Evolutionary conservation across 2,797 vertebrate species (phyloP), one percentile per base, ranked within the genome.

Genomic region (Enoplosus armatus): DNA sequence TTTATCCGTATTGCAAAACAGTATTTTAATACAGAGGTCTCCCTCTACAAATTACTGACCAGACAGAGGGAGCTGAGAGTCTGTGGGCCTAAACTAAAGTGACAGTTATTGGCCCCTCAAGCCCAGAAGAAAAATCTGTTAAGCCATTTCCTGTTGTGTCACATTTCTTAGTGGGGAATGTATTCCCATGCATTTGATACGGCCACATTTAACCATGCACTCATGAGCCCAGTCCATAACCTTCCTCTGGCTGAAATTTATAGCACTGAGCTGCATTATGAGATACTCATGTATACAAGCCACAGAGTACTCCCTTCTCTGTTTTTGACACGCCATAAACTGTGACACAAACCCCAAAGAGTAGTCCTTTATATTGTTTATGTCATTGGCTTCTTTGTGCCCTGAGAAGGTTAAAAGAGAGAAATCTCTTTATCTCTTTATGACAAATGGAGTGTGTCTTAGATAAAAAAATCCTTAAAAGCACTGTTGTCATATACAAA

Each of bases 91-190:
- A 96, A 97, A 93, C 90, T 92, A 86, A 96, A 94, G 89, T 95
- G 95, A 96, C 94, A 94, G 93, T 96, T 97, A 96, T 93, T 93
- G 93, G 91, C 90, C 94, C 83, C 90, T 94, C 86, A 90, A 85
- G 95, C 85, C 80, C 86, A 90, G 90, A 79, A 89, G 87, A 89
- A 94, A 92, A 92, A 85, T 88, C 85, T 91, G 88, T 93, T 87
- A 95, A 95, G 93, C 90, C 94, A 93, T 96, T 96, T 97, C 95
- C 94, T 96, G 94, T 94, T 96, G 92, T 96, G 94, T 96, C 93
- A 93, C 93, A 90, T 96, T 96, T 96, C 95, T 93, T 92, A 89
- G 91, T 89, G 88, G 92, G 77, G 91, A 96, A 94, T 86, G 83
- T 90, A 93, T 88, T 94, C 89, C 93, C 93, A 93, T 90, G 91